Evolutionary conservation across 2,888 invertebrate species (phyloP).

Genomic region (Chloroclysta siterata): DNA sequence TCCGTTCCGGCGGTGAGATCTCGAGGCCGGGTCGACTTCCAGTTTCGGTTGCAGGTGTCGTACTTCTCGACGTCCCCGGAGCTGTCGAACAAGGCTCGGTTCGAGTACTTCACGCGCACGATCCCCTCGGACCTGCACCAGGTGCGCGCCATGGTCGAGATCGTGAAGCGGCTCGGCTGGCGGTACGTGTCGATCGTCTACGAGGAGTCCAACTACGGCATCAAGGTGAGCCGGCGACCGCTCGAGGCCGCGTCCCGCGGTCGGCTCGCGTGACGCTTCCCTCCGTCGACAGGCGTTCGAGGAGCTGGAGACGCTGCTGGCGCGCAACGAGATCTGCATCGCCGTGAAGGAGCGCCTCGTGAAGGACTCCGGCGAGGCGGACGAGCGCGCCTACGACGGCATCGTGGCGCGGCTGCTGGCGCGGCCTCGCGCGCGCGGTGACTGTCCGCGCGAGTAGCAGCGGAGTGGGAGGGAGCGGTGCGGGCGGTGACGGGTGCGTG

Average conservation of each 20-base stretch:
- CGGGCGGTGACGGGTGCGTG: background rate
- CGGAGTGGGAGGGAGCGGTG: background rate
- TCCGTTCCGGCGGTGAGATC: too few relatives aligned
- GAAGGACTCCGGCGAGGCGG: conserved; percentile 97
- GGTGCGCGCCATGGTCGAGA: conserved; percentile 97
- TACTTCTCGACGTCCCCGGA: conserved; percentile 98
- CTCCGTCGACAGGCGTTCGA: conserved; percentile 93
- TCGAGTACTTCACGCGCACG: conserved; percentile 96
- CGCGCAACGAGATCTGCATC: conserved; percentile 94
- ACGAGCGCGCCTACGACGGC: conserved; percentile 93
- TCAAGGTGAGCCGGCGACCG: conserved; percentile 96
- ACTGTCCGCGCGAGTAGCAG: conserved; percentile 1
- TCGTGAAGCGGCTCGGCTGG: conserved; percentile 94
- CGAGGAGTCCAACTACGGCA: conserved; percentile 98
- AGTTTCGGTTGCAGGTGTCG: conserved; percentile 89
- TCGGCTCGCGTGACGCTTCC: background rate
- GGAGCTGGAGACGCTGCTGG: conserved; percentile 93
- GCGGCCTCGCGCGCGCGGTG: conserved; percentile 94
- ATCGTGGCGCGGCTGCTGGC: conserved; percentile 93
- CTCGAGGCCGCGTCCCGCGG: conserved; percentile 89
- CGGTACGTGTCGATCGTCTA: conserved; percentile 97
- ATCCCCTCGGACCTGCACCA: conserved; percentile 98
- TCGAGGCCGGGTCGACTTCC: background rate
- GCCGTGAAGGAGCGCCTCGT: conserved; percentile 96
- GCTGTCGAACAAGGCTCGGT: conserved; percentile 96